Conservation (phyloP, 2,113 vertebrate genomes). For the Peromyscus californicus region DNA sequence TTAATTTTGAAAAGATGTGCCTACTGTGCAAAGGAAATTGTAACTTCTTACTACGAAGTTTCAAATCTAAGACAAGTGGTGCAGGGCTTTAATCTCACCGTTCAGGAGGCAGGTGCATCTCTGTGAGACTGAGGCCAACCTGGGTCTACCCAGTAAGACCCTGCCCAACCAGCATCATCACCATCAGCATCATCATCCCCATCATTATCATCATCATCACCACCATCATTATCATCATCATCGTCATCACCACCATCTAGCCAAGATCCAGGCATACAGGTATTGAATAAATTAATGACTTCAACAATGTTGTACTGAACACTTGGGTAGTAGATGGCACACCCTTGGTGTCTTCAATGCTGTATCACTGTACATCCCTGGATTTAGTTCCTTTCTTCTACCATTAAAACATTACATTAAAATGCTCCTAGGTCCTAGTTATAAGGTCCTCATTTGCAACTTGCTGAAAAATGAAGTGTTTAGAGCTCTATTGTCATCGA, state of each 20-base stretch:
- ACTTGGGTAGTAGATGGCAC: neutral
- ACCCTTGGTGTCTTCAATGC: neutral
- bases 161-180: neutral
- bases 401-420: neutral
- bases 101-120: neutral
- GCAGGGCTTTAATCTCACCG: neutral
- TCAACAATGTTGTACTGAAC: neutral
- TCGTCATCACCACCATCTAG: neutral
- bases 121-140: neutral
- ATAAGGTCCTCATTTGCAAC: neutral
- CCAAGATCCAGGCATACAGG: neutral
- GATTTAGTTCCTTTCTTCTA: neutral
- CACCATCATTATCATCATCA: too few relatives aligned
- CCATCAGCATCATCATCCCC: too few relatives aligned
- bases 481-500: neutral
- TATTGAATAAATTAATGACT: neutral
- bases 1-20: constrained; percentile 28
- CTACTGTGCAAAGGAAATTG: neutral
- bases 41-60: neutral
- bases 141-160: neutral
- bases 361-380: neutral
- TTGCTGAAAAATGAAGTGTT: neutral
- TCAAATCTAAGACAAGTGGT: neutral
- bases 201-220: too few relatives aligned
- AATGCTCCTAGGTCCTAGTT: neutral